Percentiles rank a stretch among this genome's conserved stretches.
phyloP scores from a whole-genome alignment of 2,113 vertebrate genomes.

The Heloderma charlesbogerti region DNA sequence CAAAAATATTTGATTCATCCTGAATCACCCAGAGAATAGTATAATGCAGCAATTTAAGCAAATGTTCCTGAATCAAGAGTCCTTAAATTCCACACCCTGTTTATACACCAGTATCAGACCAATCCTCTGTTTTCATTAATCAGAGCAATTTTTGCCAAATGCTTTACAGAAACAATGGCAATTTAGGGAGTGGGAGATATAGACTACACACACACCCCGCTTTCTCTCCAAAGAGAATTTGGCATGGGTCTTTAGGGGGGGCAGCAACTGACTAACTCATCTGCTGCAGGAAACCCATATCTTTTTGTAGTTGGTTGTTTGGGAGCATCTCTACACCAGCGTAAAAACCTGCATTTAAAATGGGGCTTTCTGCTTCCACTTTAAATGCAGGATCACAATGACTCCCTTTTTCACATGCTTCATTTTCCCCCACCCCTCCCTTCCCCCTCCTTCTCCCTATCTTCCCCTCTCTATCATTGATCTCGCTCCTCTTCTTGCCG shows the following conservation, averaged over 20 bases:
- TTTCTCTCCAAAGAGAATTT: neutral
- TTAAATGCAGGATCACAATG: too few species aligned
- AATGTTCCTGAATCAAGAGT: neutral
- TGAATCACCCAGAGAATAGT: neutral
- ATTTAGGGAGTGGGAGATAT: neutral
- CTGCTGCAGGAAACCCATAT: neutral
- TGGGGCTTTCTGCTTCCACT: too few species aligned
- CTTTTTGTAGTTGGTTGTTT: too few species aligned
- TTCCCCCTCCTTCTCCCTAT: too few species aligned
- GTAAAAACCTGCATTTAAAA: too few species aligned
- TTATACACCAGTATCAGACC: neutral
- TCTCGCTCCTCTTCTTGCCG: too few species aligned
- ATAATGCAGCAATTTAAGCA: neutral
- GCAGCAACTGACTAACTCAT: neutral
- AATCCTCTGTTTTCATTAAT: too few species aligned
- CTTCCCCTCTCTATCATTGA: too few species aligned
- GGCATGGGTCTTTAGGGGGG: neutral
- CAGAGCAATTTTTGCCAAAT: neutral
- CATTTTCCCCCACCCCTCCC: too few species aligned
- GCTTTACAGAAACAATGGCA: neutral
- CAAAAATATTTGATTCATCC: neutral
- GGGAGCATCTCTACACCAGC: too few species aligned
- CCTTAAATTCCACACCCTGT: neutral
- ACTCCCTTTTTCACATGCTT: too few species aligned
- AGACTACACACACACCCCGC: too few species aligned